A percentile compares a stretch with the other conserved stretches of the same genome.
These are phyloP conservation scores for Orius insidiosus DNA, from an alignment of 1,140 invertebrate species.

Conservation along the genomic window DNA sequence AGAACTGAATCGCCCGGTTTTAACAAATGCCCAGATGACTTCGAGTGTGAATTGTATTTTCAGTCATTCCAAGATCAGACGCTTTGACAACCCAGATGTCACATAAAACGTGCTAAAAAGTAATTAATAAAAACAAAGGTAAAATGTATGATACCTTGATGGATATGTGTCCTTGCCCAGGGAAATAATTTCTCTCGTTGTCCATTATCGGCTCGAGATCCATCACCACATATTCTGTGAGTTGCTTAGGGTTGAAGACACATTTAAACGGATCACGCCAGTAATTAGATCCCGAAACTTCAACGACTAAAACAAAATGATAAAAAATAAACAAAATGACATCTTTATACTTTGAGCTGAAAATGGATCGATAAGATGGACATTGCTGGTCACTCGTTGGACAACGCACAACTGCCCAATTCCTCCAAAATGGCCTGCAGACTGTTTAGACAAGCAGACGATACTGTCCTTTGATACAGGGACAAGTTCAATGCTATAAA, in stretches of 20 bases:
- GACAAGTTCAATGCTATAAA: constrained; percentile 79
- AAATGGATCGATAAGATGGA: constrained; percentile 87
- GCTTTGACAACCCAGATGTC: constrained; percentile 88
- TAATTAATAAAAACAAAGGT: constrained; percentile 15
- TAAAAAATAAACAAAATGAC: constrained; percentile 7
- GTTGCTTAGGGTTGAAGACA: constrained; percentile 77
- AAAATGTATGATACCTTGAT: constrained; percentile 34
- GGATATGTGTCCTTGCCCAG: constrained; percentile 73
- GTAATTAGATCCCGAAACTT: constrained; percentile 60
- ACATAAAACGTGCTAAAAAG: constrained; percentile 64
- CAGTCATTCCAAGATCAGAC: constrained; percentile 69
- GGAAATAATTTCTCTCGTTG: constrained; percentile 57
- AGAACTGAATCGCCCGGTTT: constrained; percentile 75
- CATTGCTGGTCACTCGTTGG: constrained; percentile 66
- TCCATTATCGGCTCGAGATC: constrained; percentile 72
- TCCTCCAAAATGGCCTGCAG: constrained; percentile 79
- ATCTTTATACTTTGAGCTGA: constrained; percentile 64
- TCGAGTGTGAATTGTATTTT: constrained; percentile 65
- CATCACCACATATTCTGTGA: constrained; percentile 89
- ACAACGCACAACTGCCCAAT: constrained; percentile 84
- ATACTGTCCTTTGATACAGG: constrained; percentile 94
- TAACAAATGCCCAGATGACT: constrained; percentile 85
- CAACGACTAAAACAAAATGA: constrained; percentile 54
- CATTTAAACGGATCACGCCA: constrained; percentile 75
- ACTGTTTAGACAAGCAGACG: constrained; percentile 75